These are phyloP conservation scores for Ctenopoma kingsleyae DNA, from an alignment of 2,797 vertebrate species.

Conservation along the genomic window DNA sequence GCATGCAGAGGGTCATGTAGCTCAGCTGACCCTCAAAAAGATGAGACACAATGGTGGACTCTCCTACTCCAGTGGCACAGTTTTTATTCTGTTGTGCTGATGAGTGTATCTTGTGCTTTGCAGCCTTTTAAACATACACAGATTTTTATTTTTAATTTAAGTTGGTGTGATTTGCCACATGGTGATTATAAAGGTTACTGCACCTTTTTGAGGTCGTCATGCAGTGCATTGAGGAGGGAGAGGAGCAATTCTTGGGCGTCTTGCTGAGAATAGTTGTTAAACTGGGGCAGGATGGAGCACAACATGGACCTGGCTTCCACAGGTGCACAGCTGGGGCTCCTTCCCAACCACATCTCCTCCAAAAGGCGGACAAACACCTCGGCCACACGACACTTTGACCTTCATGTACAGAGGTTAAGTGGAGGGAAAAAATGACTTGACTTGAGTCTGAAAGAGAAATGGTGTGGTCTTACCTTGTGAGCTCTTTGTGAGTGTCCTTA, in stretches of 20 bases:
- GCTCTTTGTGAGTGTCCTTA: conserved; percentile 71
- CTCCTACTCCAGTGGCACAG: conserved; percentile 14
- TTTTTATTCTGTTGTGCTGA: conserved; percentile 20
- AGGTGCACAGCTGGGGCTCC: conserved; percentile 79
- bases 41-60: conserved; percentile 84
- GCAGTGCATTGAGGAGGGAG: conserved; percentile 87
- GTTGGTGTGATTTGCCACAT: background rate
- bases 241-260: conserved; percentile 92
- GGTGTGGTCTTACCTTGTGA: conserved; percentile 78
- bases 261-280: conserved; percentile 85
- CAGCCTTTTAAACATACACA: conserved; percentile 45
- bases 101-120: conserved; percentile 38
- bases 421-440: background rate
- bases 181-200: background rate
- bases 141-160: background rate
- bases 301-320: conserved; percentile 79
- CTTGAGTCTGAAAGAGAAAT: background rate
- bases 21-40: conserved; percentile 89
- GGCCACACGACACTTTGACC: conserved; percentile 76
- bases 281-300: conserved; percentile 81
- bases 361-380: conserved; percentile 84
- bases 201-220: conserved; percentile 88
- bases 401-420: conserved; percentile 20
- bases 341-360: conserved; percentile 87
- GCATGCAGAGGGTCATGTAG: conserved; percentile 82